Conservation (phyloP, 1,140 invertebrate genomes). For the Ylistrum balloti region DNA sequence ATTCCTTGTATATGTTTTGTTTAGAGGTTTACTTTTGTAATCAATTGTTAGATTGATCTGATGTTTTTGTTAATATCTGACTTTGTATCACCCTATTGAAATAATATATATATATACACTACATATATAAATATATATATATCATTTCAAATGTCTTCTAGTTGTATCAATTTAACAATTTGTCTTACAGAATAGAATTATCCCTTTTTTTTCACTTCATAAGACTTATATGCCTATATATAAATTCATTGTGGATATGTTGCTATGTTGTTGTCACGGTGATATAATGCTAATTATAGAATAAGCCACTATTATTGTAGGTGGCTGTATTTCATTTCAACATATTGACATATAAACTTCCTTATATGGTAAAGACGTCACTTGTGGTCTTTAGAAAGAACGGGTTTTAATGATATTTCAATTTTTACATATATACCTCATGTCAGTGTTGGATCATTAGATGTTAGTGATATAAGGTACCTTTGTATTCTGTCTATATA, state of each 20-base stretch:
- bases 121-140: constrained; percentile 7
- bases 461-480: neutral
- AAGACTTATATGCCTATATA: constrained; percentile 1
- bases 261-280: neutral
- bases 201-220: neutral
- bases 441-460: neutral
- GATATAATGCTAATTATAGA: neutral
- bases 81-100: neutral
- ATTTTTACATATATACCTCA: constrained; percentile 40
- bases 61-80: neutral
- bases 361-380: constrained; percentile 20
- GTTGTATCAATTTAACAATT: neutral
- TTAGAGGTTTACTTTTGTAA: neutral
- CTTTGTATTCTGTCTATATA: neutral
- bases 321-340: constrained; percentile 2
- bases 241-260: neutral
- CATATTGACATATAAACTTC: constrained; percentile 24
- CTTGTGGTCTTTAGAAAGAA: constrained; percentile 38
- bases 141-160: neutral
- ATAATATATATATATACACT: neutral
- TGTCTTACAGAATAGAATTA: neutral
- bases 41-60: neutral
- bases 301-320: neutral
- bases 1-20: neutral
- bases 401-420: constrained; percentile 39